Base-by-base conservation (phyloP, 2,113 vertebrate species). In the Pardalotus punctatus region DNA sequence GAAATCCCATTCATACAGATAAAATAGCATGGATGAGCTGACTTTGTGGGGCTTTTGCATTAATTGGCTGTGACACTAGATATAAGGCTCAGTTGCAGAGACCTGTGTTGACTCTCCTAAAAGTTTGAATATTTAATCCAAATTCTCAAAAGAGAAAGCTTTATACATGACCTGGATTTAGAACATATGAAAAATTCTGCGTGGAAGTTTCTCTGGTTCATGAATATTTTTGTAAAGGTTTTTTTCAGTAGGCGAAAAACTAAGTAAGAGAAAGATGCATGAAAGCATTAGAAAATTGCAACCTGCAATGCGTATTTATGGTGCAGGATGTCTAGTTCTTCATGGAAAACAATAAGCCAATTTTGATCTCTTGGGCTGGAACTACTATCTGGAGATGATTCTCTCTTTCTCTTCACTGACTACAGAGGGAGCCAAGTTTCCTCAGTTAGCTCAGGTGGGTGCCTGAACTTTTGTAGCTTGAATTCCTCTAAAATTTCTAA, bases 361-460 rank as follows among this genome's bases (percentile, higher is more conserved):
- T 88, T 83, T 77, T 90, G 38, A 38, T 77, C 19, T 83, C 42
- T 31, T 70, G 27, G 38, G 42, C 31, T 86, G 20, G 25, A 82
- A 65, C 23, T n/a, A 25, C 43, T 74, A 3, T 28, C 10, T 58
- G 38, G 40, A 80, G 45, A 67, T 54, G 19, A n/a, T 80, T 69
- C 31, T 90, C 27, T 84, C 56, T 91, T 89, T 87, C 88, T 88
- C 67, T 72, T 93, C 43, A 29, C 56, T 60, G 80, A 86, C 85
- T 96, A 97, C 88, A 96, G 95, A 95, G 95, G 94, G 96, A 96
- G 94, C 82, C 86, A 94, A 62, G 76, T 86, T 90, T 86, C 91
- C 88, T 96, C 72, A 40, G 38, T 90, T 82, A 69, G 42, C n/a
- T 78, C 47, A 88, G 76, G 33, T 70, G 48, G 42, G 6, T 58